These are phyloP conservation scores for Venturia canescens DNA, from an alignment of 1,140 invertebrate genomes.

Conservation along the genomic window DNA sequence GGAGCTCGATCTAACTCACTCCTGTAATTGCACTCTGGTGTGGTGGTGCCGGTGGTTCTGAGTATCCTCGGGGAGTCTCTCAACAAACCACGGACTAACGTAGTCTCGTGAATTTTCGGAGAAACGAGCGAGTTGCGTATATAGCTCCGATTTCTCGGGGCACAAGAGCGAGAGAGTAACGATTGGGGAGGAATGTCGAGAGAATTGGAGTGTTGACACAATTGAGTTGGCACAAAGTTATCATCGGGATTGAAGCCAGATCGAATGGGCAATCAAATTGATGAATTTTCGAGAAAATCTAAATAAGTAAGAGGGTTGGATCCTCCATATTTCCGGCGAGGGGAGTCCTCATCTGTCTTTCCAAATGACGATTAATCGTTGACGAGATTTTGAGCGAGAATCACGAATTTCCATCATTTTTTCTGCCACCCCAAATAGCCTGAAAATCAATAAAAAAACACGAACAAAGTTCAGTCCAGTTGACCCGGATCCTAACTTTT, in stretches of 20 bases:
- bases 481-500: no score
- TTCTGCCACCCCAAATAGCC: no score
- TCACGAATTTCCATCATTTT: no score
- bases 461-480: no score
- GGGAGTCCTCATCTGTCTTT: no score
- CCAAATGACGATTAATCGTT: no score
- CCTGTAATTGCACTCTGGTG: conserved; percentile 30
- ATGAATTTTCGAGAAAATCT: background rate
- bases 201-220: background rate
- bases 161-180: background rate
- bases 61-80: conserved; percentile 6
- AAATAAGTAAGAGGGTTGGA: no score
- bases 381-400: no score
- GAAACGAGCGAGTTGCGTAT: conserved; percentile 6
- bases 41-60: background rate
- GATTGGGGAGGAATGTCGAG: background rate
- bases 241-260: background rate
- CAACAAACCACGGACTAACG: conserved; percentile 12
- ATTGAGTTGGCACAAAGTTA: background rate
- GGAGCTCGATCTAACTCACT: conserved; percentile 28
- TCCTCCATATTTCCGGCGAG: no score
- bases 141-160: background rate
- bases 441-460: no score
- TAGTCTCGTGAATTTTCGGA: background rate
- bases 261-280: background rate